A percentile compares a stretch with the other conserved stretches of the same genome.
phyloP scores from a whole-genome alignment of 2,797 vertebrate genomes.

The Microctenopoma stevenorrisi region DNA sequence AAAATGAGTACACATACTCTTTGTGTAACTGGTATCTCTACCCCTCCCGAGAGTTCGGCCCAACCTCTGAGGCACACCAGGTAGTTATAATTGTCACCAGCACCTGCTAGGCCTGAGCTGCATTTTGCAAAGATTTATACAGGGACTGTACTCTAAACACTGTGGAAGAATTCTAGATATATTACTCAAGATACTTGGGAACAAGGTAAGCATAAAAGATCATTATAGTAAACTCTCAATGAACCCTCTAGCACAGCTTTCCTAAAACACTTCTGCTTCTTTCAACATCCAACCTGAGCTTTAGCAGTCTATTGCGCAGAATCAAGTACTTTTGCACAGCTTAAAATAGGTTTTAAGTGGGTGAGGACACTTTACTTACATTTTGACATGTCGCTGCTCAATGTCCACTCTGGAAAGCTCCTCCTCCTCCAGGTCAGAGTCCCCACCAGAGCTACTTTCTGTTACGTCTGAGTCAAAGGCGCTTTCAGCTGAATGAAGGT shows the following conservation, averaged over 20 bases:
- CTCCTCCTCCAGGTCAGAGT: constrained; percentile 96
- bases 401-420: constrained; percentile 91
- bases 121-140: constrained; percentile 22
- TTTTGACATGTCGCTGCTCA: constrained; percentile 91
- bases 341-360: background rate
- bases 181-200: background rate
- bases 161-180: background rate
- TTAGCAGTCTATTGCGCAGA: background rate
- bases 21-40: constrained; percentile 42
- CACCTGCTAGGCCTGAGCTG: constrained; percentile 56
- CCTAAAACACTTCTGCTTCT: background rate
- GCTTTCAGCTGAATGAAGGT: constrained; percentile 89
- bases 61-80: constrained; percentile 42
- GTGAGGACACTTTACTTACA: constrained; percentile 87
- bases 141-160: constrained; percentile 27
- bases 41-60: constrained; percentile 66
- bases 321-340: background rate
- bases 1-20: constrained; percentile 45
- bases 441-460: constrained; percentile 97
- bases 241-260: background rate
- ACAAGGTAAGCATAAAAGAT: background rate
- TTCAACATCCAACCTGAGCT: background rate
- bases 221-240: background rate
- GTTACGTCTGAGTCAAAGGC: constrained; percentile 97
- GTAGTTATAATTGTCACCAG: constrained; percentile 62